Percentiles rank a stretch among this genome's conserved stretches.
Evolutionary conservation across 2,113 vertebrate species (phyloP).

Genomic region (Camelus bactrianus): DNA sequence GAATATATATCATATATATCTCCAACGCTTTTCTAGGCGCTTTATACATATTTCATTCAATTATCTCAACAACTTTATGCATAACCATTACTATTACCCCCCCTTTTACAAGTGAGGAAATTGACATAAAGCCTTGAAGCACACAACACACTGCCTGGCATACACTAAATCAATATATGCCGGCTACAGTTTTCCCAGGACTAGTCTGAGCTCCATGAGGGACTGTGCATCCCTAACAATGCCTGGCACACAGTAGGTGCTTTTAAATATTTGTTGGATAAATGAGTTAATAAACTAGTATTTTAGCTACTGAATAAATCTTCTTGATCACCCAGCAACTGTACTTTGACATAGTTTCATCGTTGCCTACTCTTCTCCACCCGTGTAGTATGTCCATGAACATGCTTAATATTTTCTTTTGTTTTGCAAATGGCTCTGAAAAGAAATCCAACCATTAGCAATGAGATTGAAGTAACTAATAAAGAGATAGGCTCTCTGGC

Average conservation of each 20-base stretch:
- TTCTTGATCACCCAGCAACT: background rate
- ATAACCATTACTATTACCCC: background rate
- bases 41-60: background rate
- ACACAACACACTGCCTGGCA: background rate
- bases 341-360: background rate
- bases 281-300: conserved; percentile 1
- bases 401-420: conserved; percentile 6
- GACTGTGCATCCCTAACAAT: background rate
- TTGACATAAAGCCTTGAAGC: background rate
- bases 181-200: background rate
- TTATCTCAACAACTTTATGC: background rate
- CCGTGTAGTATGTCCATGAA: background rate
- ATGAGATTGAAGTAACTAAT: conserved; percentile 48
- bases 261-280: conserved; percentile 13
- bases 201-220: background rate
- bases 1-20: background rate
- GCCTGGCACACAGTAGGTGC: background rate
- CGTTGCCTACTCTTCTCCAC: background rate
- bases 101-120: background rate
- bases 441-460: conserved; percentile 33
- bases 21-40: background rate
- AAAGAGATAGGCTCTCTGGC: background rate
- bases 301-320: conserved; percentile 5
- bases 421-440: background rate
- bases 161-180: background rate